Conservation (phyloP, 2,797 vertebrate genomes). For the Cirrhinus molitorella region DNA sequence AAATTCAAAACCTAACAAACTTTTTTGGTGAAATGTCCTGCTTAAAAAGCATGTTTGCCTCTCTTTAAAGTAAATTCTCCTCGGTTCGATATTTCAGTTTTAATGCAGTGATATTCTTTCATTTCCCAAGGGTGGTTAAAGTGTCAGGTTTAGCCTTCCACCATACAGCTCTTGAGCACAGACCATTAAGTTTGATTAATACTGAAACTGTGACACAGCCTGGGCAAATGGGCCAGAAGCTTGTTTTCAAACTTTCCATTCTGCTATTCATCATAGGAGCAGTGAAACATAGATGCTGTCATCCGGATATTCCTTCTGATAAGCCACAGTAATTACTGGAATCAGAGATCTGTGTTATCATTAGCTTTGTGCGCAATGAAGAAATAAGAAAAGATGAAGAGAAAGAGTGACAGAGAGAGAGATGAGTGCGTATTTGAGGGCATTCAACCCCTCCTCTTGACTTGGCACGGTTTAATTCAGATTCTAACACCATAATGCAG, state of each 20-base stretch:
- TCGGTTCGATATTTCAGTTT: slow-evolving; percentile 2
- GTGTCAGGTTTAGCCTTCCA: background rate
- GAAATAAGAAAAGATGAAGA: slow-evolving; percentile 76
- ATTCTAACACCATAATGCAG: slow-evolving; percentile 81
- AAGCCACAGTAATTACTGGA: slow-evolving; percentile 83
- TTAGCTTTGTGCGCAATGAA: slow-evolving; percentile 79
- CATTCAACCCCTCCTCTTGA: slow-evolving; percentile 70
- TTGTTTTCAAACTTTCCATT: slow-evolving; percentile 66
- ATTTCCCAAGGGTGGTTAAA: background rate
- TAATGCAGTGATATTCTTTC: background rate
- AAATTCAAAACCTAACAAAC: background rate
- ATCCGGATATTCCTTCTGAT: slow-evolving; percentile 75
- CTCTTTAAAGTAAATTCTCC: background rate
- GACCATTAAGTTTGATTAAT: background rate
- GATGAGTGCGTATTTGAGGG: slow-evolving; percentile 76
- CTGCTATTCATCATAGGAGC: slow-evolving; percentile 55
- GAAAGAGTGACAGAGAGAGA: slow-evolving; percentile 77
- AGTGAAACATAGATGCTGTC: slow-evolving; percentile 74
- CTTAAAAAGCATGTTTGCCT: background rate
- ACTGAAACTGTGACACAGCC: slow-evolving; percentile 68
- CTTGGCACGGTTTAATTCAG: slow-evolving; percentile 73
- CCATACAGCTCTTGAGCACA: background rate
- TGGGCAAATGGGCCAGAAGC: slow-evolving; percentile 63
- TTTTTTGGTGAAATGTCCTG: background rate
- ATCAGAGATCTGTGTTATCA: slow-evolving; percentile 83